Conservation (phyloP, 1,140 invertebrate species). For the Gonatopus flavifemur region DNA sequence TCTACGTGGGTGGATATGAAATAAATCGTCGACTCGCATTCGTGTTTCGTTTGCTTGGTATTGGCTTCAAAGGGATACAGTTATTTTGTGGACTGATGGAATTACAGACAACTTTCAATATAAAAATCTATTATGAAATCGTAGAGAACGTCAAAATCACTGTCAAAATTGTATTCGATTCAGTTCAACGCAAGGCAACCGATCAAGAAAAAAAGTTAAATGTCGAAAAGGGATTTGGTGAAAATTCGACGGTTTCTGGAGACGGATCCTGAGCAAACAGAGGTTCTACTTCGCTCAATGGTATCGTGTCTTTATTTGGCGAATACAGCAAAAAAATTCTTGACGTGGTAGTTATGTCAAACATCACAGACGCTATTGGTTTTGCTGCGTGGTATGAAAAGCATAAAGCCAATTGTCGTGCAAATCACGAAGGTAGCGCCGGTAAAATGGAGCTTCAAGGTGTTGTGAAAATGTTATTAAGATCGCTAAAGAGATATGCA, state of each 20-base stretch:
- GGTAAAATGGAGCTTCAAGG: conserved; percentile 8
- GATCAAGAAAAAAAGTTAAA: conserved; percentile 9
- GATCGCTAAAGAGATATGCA: background rate
- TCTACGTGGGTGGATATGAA: no score
- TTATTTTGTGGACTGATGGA: no score
- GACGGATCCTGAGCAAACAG: conserved; percentile 29
- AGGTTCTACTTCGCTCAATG: conserved; percentile 26
- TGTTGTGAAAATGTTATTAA: conserved; percentile 2
- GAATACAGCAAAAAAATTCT: conserved; percentile 24
- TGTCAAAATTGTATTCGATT: background rate
- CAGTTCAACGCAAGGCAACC: background rate
- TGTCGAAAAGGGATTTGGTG: background rate
- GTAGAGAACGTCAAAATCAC: background rate
- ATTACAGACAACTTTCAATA: background rate
- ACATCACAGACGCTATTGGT: background rate
- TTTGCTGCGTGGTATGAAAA: background rate
- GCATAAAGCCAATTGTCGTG: background rate
- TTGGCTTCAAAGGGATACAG: no score
- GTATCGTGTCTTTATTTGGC: conserved; percentile 22
- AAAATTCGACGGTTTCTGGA: conserved; percentile 25
- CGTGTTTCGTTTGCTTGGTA: no score
- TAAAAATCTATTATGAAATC: background rate
- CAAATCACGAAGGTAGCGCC: conserved; percentile 1
- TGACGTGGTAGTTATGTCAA: conserved; percentile 15
- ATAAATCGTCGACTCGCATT: no score